Base-by-base conservation (phyloP, 2,113 vertebrate species). In the Chaetodon trifascialis region DNA sequence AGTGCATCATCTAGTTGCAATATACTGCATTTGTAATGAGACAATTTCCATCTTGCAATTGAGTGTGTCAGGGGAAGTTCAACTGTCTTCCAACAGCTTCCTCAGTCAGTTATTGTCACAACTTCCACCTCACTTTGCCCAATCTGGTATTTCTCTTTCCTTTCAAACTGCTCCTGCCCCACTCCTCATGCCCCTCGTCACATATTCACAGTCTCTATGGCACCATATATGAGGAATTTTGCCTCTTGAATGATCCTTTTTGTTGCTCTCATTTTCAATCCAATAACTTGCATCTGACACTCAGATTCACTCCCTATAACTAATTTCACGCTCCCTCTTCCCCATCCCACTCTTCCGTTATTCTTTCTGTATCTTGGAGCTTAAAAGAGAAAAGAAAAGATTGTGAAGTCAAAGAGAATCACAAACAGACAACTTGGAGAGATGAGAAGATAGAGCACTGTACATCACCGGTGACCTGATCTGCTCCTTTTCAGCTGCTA, bases 241-340 rank as follows among this genome's bases (percentile, higher is more conserved):
- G 77, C 51, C 64, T 7, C 52, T 71, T 12, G 1, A 59, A 2
- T 73, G 63, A 34, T 74, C 44, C 21, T 70, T 78, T 58, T 67
- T 46, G 23, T 54, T 60, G 11, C 63, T 66, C 21, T 67, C 17
- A 36, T n/a, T 63, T 76, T 51, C 16, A 70, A 78, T 68, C 77
- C 80, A 23, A 23, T 25, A 71, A 67, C 83, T 76, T 55, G 23
- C 66, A 30, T 17, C 16, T 19, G 49, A 87, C 62, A 70, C 46
- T 78, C 58, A 75, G 55, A 70, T 56, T 79, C 49, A 58, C 65
- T 75, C 11, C 11, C 51, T 47, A 12, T 25, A 51, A 72, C 67
- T 79, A 70, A 81, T 84, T 79, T 90, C 38, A 15, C 67, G 78
- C 75, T 89, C 71, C 46, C 46, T 73, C 76, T 30, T 79, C 71